Base-by-base conservation (phyloP, 2,113 vertebrate species). In the Telmatochromis brachygnathus region DNA sequence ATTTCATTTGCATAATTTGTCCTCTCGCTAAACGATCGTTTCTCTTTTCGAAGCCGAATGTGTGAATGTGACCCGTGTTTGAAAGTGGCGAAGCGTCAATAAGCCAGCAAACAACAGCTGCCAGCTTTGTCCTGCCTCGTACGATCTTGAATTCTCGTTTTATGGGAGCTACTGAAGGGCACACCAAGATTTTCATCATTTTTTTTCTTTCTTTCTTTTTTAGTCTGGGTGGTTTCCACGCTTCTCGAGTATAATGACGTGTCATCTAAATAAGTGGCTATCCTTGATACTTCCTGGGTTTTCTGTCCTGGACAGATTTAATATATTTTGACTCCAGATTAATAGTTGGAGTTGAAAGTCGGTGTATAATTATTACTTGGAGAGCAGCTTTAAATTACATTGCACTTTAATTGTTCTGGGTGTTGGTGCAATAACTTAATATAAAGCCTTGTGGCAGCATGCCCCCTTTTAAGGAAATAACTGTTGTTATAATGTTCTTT, bases 1-100 rank as follows among this genome's bases (percentile, higher is more conserved):
- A 6, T 84, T 75, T 82, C 14, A 90, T 94, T 91, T 90, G 14
- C 91, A 88, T 77, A 77, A 77, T 77, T 30, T 33, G 45, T 33
- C 26, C 1, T 77, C 10, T 77, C 6, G 2, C 82, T 30, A 19
- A 51, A 84, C 5, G 9, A 62, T 81, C 62, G 9, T 58, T 92
- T 84, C 62, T 49, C 6, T 19, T 53, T 77, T 51, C 42, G 35
- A 10, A n/a, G 68, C 54, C 13, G 2, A 42, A 83, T 14, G 54
- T 39, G 81, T 87, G 73, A 89, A 85, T 6, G 80, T 47, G 54
- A 42, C 49, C 84, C 84, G 12, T 58, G 49, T 82, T 30, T 56
- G 14, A 81, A 79, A 47, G 65, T 45, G 54, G 7, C 11, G 42
- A 11, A 2, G 11, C 13, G 3, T 33, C 17, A 53, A 84, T 42